Conservation (phyloP, 2,797 vertebrate species). For the Cyprinella venusta region DNA sequence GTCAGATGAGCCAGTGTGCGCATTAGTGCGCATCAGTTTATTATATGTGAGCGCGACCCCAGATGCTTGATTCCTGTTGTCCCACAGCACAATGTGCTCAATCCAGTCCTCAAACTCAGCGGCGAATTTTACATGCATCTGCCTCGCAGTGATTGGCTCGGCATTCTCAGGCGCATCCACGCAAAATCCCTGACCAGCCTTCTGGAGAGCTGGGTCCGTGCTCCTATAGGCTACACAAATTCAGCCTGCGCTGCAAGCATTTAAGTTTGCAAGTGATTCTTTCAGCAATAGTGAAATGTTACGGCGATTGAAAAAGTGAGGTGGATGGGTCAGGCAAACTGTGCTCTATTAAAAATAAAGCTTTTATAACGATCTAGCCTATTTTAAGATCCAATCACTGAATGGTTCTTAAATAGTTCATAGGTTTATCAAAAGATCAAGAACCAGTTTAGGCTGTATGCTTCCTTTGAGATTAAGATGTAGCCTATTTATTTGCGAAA, state of each 20-base stretch:
- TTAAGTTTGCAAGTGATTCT: slow-evolving; percentile 22
- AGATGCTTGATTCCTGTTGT: slow-evolving; percentile 44
- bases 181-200: slow-evolving; percentile 35
- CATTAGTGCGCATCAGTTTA: slow-evolving; percentile 31
- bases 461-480: background rate
- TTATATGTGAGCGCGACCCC: slow-evolving; percentile 27
- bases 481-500: background rate
- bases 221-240: slow-evolving; percentile 37
- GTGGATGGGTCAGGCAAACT: no score
- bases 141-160: slow-evolving; percentile 60
- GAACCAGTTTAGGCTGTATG: background rate
- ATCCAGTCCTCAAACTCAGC: slow-evolving; percentile 53
- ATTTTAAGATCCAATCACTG: background rate
- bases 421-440: background rate
- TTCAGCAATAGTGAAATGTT: background rate
- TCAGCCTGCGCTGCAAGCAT: slow-evolving; percentile 3
- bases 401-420: background rate
- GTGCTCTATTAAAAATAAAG: background rate
- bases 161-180: slow-evolving; percentile 30
- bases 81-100: slow-evolving; percentile 50
- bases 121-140: slow-evolving; percentile 57
- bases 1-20: slow-evolving; percentile 31
- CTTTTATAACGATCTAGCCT: background rate
- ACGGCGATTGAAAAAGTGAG: no score
- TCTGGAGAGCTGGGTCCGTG: slow-evolving; percentile 29